Conservation (phyloP, 2,888 invertebrate genomes). For the Podabrus alpinus region DNA sequence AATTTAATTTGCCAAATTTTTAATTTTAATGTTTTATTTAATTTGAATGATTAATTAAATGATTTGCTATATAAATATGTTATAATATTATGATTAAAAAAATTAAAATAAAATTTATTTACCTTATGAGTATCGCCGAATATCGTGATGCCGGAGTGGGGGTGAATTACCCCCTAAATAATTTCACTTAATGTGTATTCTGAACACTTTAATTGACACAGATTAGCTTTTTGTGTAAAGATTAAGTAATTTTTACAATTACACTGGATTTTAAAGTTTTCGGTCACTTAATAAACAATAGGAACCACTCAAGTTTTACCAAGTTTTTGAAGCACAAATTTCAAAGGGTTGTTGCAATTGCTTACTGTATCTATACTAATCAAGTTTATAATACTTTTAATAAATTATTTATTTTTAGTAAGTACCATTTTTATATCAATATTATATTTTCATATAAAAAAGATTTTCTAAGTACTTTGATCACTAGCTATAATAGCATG, state of each 20-base stretch:
- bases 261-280: background rate
- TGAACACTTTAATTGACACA: background rate
- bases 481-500: background rate
- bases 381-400: constrained; percentile 1
- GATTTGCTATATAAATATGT: too few relatives aligned
- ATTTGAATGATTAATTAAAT: background rate
- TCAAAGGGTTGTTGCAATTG: background rate
- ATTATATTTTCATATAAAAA: background rate
- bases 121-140: constrained; percentile 57
- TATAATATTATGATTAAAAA: background rate
- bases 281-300: background rate
- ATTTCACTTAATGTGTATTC: background rate
- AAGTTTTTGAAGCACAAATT: background rate
- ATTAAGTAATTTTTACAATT: background rate
- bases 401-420: background rate
- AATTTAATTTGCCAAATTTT: background rate
- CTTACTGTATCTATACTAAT: background rate
- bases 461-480: background rate
- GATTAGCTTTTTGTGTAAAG: background rate
- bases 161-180: constrained; percentile 40
- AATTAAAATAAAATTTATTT: constrained; percentile 27
- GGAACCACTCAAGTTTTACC: background rate
- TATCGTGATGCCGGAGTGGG: constrained; percentile 55
- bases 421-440: background rate
- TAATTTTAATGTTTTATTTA: background rate